These are phyloP conservation scores for Cynaeus angustus DNA, from an alignment of 2,888 invertebrate genomes.

Conservation along the genomic window DNA sequence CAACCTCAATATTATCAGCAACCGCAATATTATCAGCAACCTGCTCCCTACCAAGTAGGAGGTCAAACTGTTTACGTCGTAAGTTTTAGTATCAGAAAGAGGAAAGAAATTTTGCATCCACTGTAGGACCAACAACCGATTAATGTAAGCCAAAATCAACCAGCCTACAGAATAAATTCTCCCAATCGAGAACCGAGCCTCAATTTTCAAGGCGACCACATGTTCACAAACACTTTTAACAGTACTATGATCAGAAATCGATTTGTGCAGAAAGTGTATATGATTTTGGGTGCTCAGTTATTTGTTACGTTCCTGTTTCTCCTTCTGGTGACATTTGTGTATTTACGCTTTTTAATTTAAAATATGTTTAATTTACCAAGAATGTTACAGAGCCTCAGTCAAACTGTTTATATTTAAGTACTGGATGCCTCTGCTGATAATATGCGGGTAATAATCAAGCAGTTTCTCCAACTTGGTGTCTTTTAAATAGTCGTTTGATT, in stretches of 20 bases:
- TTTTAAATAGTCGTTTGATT: too few relatives aligned
- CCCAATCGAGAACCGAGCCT: too few relatives aligned
- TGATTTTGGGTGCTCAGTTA: constrained; percentile 74
- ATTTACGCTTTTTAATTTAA: not conserved
- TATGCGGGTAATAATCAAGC: not conserved
- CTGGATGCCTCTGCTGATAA: not conserved
- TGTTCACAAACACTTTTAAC: not conserved
- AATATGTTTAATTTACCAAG: not conserved
- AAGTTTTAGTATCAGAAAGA: too few relatives aligned
- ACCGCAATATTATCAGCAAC: too few relatives aligned
- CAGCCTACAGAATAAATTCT: not conserved
- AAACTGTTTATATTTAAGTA: not conserved
- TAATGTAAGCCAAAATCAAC: not conserved
- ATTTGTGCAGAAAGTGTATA: constrained; percentile 75
- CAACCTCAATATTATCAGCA: too few relatives aligned
- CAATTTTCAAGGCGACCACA: not conserved
- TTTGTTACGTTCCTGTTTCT: constrained; percentile 67
- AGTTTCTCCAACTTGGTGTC: too few relatives aligned
- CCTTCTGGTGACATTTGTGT: constrained; percentile 5
- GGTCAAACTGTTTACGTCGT: not conserved
- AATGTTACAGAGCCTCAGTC: not conserved
- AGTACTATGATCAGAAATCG: constrained; percentile 47
- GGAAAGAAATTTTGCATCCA: not conserved
- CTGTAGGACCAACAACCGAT: not conserved
- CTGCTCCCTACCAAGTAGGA: not conserved